Conservation (phyloP, 2,888 invertebrate species). For the Hyles lineata region DNA sequence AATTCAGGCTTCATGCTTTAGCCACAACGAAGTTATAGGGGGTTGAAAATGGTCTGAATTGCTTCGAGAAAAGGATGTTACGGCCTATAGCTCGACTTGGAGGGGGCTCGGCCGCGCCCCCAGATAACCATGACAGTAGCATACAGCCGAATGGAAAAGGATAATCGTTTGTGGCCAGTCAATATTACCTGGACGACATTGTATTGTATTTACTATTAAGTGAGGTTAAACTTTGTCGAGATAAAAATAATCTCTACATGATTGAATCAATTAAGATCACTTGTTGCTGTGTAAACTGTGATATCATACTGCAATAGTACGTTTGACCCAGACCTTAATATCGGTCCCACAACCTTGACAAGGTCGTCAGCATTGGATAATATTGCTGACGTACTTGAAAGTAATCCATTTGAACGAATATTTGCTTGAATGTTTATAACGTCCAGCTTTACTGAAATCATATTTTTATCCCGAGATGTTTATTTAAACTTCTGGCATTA, state of each 20-base stretch:
- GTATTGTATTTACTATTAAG: background rate
- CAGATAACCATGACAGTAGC: no score
- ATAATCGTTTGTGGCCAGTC: no score
- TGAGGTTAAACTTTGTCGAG: background rate
- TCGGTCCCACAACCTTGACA: constrained; percentile 5
- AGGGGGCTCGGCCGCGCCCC: no score
- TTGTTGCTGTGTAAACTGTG: background rate
- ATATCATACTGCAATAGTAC: background rate
- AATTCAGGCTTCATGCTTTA: no score
- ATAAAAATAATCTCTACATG: background rate
- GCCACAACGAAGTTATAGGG: no score
- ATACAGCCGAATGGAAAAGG: no score
- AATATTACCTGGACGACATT: no score
- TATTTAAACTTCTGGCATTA: background rate
- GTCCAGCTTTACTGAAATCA: background rate
- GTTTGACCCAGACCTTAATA: constrained; percentile 20
- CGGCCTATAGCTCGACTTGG: no score
- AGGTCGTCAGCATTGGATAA: constrained; percentile 7
- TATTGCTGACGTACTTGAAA: background rate
- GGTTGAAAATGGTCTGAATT: no score
- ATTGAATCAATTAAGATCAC: background rate
- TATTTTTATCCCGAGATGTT: background rate
- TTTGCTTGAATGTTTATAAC: background rate
- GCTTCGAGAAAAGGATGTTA: no score
- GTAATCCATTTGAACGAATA: background rate